phyloP scores from a whole-genome alignment of 2,888 invertebrate species.

The Ophioninae sp. region DNA sequence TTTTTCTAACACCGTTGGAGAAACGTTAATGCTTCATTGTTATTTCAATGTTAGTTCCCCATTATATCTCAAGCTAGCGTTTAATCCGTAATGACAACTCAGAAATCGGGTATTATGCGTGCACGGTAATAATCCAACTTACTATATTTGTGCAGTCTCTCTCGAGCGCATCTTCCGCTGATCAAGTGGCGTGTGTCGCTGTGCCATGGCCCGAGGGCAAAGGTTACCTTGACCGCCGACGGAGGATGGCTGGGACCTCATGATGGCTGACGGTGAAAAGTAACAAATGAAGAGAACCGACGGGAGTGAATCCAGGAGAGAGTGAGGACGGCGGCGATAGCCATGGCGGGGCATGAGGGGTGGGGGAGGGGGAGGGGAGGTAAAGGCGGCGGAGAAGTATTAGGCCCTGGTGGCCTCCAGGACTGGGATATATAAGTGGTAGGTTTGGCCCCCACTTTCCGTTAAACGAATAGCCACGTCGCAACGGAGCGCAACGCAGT shows the following conservation, averaged over 20 bases:
- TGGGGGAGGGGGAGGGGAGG: conserved; percentile 54
- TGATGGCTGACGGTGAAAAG: conserved; percentile 47
- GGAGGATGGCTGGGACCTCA: conserved; percentile 26
- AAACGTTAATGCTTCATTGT: conserved; percentile 16
- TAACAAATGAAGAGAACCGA: conserved; percentile 56
- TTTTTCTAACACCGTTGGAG: conserved; percentile 4
- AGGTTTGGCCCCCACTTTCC: conserved; percentile 74
- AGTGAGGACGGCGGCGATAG: conserved; percentile 16
- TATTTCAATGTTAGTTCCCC: conserved; percentile 7
- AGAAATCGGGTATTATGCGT: conserved; percentile 35
- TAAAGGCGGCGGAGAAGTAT: conserved; percentile 46
- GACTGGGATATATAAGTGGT: conserved; percentile 76
- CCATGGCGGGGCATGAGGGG: conserved; percentile 43
- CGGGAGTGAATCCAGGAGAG: conserved; percentile 44
- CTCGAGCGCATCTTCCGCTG: conserved; percentile 1
- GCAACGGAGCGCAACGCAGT: conserved; percentile 68
- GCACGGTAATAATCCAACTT: not conserved
- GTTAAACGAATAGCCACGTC: conserved; percentile 74
- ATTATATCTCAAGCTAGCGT: conserved; percentile 40
- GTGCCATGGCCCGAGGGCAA: conserved; percentile 63
- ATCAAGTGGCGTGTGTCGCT: conserved; percentile 11
- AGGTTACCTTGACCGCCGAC: conserved; percentile 74
- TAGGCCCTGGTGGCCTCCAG: conserved; percentile 72
- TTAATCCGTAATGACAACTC: conserved; percentile 52
- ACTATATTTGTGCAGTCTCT: conserved; percentile 3